Evolutionary conservation across 2,888 invertebrate species (phyloP).

Genomic region (Acanthacorydalis orientalis): DNA sequence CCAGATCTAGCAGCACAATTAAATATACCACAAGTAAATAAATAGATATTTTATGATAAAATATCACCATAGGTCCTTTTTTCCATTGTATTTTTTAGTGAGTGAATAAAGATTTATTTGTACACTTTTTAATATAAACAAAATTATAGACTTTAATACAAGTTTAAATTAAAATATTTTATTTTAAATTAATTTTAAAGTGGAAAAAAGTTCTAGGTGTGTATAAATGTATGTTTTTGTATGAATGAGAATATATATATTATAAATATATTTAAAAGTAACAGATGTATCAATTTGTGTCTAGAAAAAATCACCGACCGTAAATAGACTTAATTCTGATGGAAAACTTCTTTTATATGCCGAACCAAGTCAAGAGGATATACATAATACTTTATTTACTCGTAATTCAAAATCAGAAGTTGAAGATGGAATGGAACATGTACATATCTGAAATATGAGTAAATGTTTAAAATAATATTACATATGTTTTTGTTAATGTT

Average conservation of each 20-base stretch:
- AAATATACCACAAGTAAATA: constrained; percentile 18
- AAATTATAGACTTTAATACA: too few species aligned
- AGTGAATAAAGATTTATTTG: neutral
- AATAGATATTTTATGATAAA: neutral
- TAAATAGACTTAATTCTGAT: constrained; percentile 5
- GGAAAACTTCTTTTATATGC: constrained; percentile 14
- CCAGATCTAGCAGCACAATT: constrained; percentile 50
- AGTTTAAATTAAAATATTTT: too few species aligned
- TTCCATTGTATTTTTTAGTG: neutral
- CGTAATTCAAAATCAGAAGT: constrained; percentile 1
- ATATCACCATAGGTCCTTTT: neutral
- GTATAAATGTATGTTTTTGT: too few species aligned
- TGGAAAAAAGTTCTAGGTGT: neutral
- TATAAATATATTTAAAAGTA: neutral
- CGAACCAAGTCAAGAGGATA: constrained; percentile 3
- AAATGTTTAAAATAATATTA: neutral
- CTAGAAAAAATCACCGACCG: neutral
- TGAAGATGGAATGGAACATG: constrained; percentile 48
- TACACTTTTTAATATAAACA: too few species aligned
- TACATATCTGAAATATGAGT: constrained; percentile 18
- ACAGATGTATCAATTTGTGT: neutral
- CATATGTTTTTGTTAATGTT: neutral
- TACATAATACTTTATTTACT: neutral
- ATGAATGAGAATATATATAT: neutral
- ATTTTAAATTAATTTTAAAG: too few species aligned